Conservation (phyloP, 2,113 vertebrate species). For the Scolopax mira region DNA sequence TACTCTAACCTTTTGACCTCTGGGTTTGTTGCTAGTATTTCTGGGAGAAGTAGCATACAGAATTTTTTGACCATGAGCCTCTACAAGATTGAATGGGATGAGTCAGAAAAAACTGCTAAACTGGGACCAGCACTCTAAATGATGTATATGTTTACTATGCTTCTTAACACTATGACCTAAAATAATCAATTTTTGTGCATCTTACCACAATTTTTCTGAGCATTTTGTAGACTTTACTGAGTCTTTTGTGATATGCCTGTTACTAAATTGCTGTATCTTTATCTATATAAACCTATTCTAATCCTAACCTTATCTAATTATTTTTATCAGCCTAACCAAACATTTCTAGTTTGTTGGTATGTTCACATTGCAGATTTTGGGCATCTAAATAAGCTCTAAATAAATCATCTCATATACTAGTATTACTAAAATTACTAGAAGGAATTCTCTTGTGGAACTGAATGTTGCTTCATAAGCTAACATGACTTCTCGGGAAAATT, state of each 20-base stretch:
- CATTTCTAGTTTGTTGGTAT: background rate
- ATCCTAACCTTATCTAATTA: background rate
- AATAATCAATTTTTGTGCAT: background rate
- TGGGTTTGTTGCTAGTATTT: background rate
- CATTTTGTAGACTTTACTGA: background rate
- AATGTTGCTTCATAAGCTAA: background rate
- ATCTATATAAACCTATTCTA: background rate
- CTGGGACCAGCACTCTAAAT: background rate
- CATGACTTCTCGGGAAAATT: background rate
- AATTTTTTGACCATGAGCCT: background rate
- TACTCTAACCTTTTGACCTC: background rate
- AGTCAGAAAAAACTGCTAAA: background rate
- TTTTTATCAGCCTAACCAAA: background rate
- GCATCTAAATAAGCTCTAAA: background rate
- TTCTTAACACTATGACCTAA: background rate
- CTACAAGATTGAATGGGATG: background rate
- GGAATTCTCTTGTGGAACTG: background rate
- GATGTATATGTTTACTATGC: background rate
- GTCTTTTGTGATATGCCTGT: background rate
- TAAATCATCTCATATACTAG: background rate
- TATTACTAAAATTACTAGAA: no score
- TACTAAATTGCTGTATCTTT: background rate
- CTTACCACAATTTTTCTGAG: background rate
- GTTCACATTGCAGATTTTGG: background rate
- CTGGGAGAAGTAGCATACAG: background rate